A percentile compares a stretch with the other conserved stretches of the same genome.
phyloP scores from a whole-genome alignment of 2,888 invertebrate genomes.

The Lasioglossum morio region DNA sequence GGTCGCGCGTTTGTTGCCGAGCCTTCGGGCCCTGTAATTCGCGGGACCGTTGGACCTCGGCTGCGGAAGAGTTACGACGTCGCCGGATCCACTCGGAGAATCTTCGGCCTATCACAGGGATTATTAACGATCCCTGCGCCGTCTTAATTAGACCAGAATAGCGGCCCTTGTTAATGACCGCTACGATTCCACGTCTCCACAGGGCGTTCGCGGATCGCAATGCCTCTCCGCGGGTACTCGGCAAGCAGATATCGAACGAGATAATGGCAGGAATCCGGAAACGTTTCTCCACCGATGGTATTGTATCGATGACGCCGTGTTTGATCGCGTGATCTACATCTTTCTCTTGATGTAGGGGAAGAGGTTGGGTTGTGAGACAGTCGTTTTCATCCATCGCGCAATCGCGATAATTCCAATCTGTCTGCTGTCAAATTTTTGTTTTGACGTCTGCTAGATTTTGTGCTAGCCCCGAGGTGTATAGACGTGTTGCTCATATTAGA shows the following conservation, averaged over 20 bases:
- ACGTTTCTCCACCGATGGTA: background rate
- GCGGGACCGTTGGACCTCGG: slow-evolving; percentile 15
- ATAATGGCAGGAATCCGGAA: slow-evolving; percentile 12
- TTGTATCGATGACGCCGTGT: background rate
- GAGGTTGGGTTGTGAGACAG: no score
- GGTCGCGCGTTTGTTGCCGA: slow-evolving; percentile 9
- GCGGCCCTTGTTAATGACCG: slow-evolving; percentile 16
- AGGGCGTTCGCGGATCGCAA: background rate
- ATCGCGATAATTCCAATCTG: no score
- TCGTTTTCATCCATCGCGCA: no score
- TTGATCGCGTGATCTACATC: background rate
- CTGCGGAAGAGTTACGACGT: slow-evolving; percentile 21
- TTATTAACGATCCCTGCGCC: slow-evolving; percentile 34
- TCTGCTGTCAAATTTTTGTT: no score
- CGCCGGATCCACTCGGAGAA: background rate
- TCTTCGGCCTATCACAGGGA: slow-evolving; percentile 5
- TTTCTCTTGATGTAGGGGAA: background rate
- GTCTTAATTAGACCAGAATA: slow-evolving; percentile 51
- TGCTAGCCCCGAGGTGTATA: no score
- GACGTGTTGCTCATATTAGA: no score
- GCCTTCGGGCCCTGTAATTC: slow-evolving; percentile 29
- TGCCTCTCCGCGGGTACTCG: slow-evolving; percentile 1
- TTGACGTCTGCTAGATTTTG: no score
- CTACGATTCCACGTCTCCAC: background rate
- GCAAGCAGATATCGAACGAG: background rate